Evolutionary conservation across 2,797 vertebrate genomes (phyloP).

Genomic region (Dromococcyx pavoninus): DNA sequence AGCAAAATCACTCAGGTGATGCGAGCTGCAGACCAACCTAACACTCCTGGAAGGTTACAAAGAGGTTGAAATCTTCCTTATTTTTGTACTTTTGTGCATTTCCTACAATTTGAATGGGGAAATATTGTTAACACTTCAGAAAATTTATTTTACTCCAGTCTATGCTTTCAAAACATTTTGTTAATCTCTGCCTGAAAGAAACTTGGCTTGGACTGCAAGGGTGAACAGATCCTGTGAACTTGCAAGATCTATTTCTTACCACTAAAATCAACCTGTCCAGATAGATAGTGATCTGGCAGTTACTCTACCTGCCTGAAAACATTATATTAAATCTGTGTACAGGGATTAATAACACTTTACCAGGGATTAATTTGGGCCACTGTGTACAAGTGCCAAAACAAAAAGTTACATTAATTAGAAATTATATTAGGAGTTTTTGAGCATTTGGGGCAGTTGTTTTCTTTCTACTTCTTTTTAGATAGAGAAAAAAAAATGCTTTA

Average conservation of each 20-base stretch:
- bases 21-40: not conserved
- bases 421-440: not conserved
- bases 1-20: not conserved
- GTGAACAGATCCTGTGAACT: not conserved
- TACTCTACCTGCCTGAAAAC: not conserved
- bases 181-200: not conserved
- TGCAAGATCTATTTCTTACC: not conserved
- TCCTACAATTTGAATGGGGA: not conserved
- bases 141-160: not conserved
- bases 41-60: not conserved
- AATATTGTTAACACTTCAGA: not conserved
- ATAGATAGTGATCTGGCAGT: not conserved
- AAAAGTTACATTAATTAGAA: not conserved
- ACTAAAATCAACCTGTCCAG: not conserved
- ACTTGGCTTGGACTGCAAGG: not conserved
- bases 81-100: not conserved
- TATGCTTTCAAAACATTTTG: not conserved
- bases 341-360: not conserved
- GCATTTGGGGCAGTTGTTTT: not conserved
- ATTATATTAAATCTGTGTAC: not conserved
- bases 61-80: not conserved
- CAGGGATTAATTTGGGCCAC: not conserved
- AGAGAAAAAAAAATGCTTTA: not conserved
- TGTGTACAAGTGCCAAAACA: not conserved
- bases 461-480: not conserved